Base-by-base conservation (phyloP, 2,888 invertebrate genomes). In the Rhynchonema sp. region DNA sequence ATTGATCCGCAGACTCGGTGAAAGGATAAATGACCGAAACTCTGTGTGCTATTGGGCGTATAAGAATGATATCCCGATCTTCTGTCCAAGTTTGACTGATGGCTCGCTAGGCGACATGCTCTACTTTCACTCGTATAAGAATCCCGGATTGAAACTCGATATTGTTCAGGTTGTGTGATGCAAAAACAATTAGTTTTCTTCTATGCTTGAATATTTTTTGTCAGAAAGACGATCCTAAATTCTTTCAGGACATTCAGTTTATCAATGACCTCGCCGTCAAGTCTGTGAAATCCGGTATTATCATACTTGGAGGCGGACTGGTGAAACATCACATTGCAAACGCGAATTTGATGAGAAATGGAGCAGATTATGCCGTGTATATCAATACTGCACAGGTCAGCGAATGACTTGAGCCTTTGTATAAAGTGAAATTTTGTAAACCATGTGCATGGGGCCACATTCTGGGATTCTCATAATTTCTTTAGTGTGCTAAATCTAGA, bases 321-420 rank as follows among this genome's bases (percentile, higher is more conserved):
- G 80, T 96, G n/a, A 99, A 99, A 76, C 98, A 99, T 77, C 98
- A 99, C 73, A 92, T 96, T 67, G 92, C 90, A 76, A 99, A 99
- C 79, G 94, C 98, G 1, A 99, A 99, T 79, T 80, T 98, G 60
- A 98, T 98, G 98, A 81, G 96, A 66, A 96, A 98, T 74, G 98
- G 98, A 23, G 90, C 94, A 1, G 91, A 98, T 74, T 96, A 80
- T 76, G 81, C 90, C 0, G 91, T 99, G 0, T 98, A 86, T 74
- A 78, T 99, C 20, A 98, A 99, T 74, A 96, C 98, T 9, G 72
- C 70, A 46, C 69, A 70, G 65, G 68, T 63, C n/a, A n/a, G n/a
- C n/a, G n/a, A n/a, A n/a, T n/a, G n/a, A n/a, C n/a, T n/a, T n/a
- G n/a, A n/a, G n/a, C n/a, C n/a, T n/a, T n/a, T n/a, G n/a, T n/a